Evolutionary conservation across 2,113 vertebrate genomes (phyloP).

Genomic region (Campylorhamphus procurvoides): DNA sequence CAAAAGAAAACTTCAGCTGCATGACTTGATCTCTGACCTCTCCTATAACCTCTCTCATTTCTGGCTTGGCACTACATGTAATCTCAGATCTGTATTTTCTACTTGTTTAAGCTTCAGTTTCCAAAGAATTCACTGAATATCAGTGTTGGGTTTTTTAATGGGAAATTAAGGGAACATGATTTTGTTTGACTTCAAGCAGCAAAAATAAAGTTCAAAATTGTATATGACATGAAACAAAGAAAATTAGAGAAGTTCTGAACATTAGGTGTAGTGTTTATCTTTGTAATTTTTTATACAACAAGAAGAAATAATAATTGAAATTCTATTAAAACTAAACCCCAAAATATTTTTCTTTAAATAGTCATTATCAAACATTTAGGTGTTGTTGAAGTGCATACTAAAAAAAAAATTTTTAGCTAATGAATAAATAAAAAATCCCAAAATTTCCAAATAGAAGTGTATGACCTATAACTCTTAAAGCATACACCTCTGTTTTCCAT

Average conservation of each 20-base stretch:
- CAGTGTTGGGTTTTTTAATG: background rate
- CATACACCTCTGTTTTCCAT: background rate
- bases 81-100: background rate
- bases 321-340: accelerated
- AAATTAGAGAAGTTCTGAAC: background rate
- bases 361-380: background rate
- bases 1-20: background rate
- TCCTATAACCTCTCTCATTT: background rate
- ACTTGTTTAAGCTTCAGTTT: background rate
- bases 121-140: background rate
- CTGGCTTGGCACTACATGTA: background rate
- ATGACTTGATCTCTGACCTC: background rate
- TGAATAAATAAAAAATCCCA: background rate
- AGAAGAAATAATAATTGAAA: background rate
- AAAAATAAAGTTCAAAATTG: background rate
- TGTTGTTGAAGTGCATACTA: background rate
- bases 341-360: background rate
- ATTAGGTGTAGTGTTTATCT: background rate
- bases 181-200: background rate
- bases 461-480: background rate
- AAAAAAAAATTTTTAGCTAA: background rate
- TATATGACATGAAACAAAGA: background rate
- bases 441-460: background rate
- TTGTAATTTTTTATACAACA: background rate
- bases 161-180: background rate